Conservation (phyloP, 2,888 invertebrate genomes). For the Amblyjoppa proteus region DNA sequence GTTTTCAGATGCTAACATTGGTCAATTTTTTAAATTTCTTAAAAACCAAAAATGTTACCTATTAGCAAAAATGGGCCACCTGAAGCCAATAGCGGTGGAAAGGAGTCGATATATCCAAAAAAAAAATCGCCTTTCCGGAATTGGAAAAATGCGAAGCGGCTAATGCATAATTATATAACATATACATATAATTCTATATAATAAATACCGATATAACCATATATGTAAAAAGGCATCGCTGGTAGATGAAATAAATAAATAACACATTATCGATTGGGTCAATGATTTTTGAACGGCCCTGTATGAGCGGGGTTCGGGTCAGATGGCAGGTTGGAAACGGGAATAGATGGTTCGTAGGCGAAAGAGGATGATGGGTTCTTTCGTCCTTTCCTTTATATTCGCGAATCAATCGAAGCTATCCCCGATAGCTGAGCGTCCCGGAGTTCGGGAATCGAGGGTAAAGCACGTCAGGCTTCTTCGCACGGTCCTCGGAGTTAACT, state of each 20-base stretch:
- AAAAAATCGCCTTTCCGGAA: too few species aligned
- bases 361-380: constrained; percentile 28
- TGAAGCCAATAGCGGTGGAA: too few species aligned
- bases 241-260: not conserved
- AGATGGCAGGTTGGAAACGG: not conserved
- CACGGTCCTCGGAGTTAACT: constrained; percentile 59
- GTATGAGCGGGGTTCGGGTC: not conserved
- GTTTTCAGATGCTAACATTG: too few species aligned
- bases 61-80: too few species aligned
- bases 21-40: too few species aligned
- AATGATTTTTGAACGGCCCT: constrained; percentile 4
- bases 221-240: too few species aligned
- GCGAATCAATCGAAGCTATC: constrained; percentile 68
- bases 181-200: too few species aligned
- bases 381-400: constrained; percentile 64
- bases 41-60: too few species aligned
- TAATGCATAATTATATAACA: too few species aligned
- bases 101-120: too few species aligned
- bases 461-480: constrained; percentile 47
- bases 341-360: constrained; percentile 18
- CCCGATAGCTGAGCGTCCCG: constrained; percentile 50
- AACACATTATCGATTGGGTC: not conserved
- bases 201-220: too few species aligned
- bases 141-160: too few species aligned
- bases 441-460: constrained; percentile 49